Percentiles rank a stretch among this genome's conserved stretches.
Evolutionary conservation across 1,140 invertebrate species (phyloP).

Genomic region (Sesamia nonagrioides): DNA sequence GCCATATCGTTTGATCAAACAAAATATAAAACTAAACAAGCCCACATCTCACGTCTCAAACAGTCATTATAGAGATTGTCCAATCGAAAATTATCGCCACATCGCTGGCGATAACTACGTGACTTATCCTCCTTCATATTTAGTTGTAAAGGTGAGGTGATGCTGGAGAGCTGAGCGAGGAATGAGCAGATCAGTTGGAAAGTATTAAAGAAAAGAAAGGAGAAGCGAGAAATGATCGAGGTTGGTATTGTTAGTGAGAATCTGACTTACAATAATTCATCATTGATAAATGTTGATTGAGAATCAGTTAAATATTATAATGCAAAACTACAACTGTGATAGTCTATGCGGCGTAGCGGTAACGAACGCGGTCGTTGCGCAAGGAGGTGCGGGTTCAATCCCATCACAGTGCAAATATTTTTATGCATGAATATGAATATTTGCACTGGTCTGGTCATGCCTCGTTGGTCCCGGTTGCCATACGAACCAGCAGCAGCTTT

Average conservation of each 20-base stretch:
- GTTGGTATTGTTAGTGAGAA: no score
- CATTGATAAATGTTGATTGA: background rate
- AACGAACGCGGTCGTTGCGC: no score
- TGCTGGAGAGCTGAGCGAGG: slow-evolving; percentile 3
- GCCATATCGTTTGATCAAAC: slow-evolving; percentile 37
- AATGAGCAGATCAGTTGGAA: background rate
- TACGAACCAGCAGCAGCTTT: no score
- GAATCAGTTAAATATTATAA: background rate
- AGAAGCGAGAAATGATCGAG: no score
- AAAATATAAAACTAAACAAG: slow-evolving; percentile 40
- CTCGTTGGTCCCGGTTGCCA: no score
- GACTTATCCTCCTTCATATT: slow-evolving; percentile 61
- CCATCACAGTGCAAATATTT: no score
- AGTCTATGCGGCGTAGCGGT: no score
- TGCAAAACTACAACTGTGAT: no score
- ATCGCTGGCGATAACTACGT: slow-evolving; percentile 66
- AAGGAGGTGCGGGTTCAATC: no score
- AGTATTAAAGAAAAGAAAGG: background rate
- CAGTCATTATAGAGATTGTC: slow-evolving; percentile 64
- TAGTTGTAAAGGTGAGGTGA: slow-evolving; percentile 36
- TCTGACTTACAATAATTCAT: no score
- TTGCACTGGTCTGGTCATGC: no score
- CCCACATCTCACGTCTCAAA: slow-evolving; percentile 33
- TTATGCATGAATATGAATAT: no score
- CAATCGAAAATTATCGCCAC: slow-evolving; percentile 62